Percentiles rank a stretch among this genome's conserved stretches.
These are phyloP conservation scores for Bungarus multicinctus DNA, from an alignment of 2,113 vertebrate genomes.

Conservation along the genomic window DNA sequence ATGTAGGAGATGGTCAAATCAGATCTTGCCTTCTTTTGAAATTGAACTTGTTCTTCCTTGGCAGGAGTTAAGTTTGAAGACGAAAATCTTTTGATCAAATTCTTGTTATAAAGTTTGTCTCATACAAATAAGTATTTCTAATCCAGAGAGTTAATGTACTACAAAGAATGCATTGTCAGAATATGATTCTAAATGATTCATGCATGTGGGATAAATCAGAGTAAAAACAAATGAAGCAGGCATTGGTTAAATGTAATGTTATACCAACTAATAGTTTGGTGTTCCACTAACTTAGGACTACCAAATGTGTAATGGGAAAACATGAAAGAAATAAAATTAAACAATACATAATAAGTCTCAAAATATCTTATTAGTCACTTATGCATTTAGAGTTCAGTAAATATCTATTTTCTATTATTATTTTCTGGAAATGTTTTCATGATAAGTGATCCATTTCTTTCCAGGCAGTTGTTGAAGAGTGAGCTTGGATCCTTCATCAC, in stretches of 20 bases:
- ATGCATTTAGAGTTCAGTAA: not conserved
- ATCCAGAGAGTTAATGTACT: not conserved
- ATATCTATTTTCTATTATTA: not conserved
- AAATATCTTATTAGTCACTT: not conserved
- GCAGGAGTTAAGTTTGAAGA: not conserved
- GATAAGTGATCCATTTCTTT: constrained; percentile 58
- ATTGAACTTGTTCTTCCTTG: not conserved
- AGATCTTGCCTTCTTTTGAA: not conserved
- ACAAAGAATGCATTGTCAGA: not conserved
- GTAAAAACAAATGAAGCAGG: not conserved
- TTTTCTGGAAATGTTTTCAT: constrained; percentile 41
- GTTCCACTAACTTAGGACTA: not conserved
- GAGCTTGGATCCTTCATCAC: constrained; percentile 95
- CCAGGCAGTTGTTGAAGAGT: constrained; percentile 88
- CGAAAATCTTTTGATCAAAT: not conserved
- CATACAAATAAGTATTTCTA: not conserved
- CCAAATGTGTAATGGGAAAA: not conserved
- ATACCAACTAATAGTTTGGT: not conserved
- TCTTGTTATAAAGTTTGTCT: not conserved
- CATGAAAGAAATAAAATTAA: not conserved
- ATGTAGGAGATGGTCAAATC: not conserved
- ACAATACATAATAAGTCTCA: not conserved
- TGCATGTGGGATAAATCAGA: not conserved
- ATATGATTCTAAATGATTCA: not conserved
- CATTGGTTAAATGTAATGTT: not conserved